Conservation (phyloP, 2,888 invertebrate species). For the Muschampia plurimacula region DNA sequence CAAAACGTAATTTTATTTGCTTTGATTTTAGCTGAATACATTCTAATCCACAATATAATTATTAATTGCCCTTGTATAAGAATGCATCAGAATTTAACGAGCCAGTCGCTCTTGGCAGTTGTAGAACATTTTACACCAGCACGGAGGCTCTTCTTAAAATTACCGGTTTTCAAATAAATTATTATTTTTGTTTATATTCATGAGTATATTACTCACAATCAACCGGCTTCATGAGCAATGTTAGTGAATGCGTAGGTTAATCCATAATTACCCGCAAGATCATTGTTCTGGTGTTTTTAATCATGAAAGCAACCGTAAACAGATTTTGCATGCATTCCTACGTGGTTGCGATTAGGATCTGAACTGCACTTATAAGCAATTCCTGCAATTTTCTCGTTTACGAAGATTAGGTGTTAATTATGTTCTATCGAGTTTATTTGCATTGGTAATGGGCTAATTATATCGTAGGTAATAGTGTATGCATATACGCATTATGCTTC, state of each 20-base stretch:
- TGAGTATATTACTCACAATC: background rate
- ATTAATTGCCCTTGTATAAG: too few species aligned
- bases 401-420: constrained; percentile 1
- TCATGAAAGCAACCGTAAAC: constrained; percentile 36
- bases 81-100: too few species aligned
- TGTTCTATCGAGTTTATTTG: constrained; percentile 23
- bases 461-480: constrained; percentile 43
- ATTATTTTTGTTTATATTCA: background rate
- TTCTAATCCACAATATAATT: background rate
- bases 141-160: background rate
- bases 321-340: constrained; percentile 43
- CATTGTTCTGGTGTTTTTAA: constrained; percentile 8
- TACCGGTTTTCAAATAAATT: background rate
- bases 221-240: background rate
- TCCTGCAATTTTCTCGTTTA: constrained; percentile 16
- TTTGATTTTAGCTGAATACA: background rate
- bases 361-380: background rate
- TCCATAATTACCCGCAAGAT: constrained; percentile 13
- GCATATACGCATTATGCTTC: constrained; percentile 33
- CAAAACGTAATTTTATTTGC: background rate
- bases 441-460: constrained; percentile 45
- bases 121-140: too few species aligned
- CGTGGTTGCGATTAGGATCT: constrained; percentile 40
- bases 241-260: constrained; percentile 1
- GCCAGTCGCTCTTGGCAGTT: too few species aligned